A percentile compares a stretch with the other conserved stretches of the same genome.
Evolutionary conservation across 1,140 invertebrate species (phyloP).

Genomic region (Drosophila varians): DNA sequence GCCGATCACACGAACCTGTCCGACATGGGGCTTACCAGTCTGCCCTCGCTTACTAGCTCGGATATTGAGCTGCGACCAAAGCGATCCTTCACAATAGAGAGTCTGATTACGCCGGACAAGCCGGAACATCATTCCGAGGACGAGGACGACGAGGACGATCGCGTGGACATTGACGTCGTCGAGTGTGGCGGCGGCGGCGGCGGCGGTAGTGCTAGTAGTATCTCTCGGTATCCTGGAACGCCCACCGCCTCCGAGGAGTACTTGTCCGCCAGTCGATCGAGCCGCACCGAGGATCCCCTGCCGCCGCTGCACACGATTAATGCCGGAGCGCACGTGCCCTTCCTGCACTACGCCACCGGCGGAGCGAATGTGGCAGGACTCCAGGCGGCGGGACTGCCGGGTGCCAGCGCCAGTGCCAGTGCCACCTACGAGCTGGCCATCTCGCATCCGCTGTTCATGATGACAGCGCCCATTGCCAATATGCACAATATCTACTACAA

Average conservation of each 20-base stretch:
- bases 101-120: constrained; percentile 90
- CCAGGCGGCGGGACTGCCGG: constrained; percentile 47
- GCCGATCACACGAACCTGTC: constrained; percentile 57
- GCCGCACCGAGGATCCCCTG: constrained; percentile 54
- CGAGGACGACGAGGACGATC: constrained; percentile 58
- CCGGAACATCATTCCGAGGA: constrained; percentile 56
- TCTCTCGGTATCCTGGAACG: constrained; percentile 32
- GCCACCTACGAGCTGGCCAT: constrained; percentile 66
- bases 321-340: constrained; percentile 64
- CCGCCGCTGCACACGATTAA: constrained; percentile 73
- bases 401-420: constrained; percentile 11
- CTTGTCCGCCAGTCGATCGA: constrained; percentile 30
- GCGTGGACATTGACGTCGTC: constrained; percentile 65
- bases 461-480: constrained; percentile 66
- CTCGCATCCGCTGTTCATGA: constrained; percentile 72
- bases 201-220: constrained; percentile 11
- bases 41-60: constrained; percentile 51
- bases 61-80: constrained; percentile 83
- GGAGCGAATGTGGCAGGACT: constrained; percentile 59
- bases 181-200: constrained; percentile 52
- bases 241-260: constrained; percentile 48
- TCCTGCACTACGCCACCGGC: constrained; percentile 63
- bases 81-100: constrained; percentile 92
- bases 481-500: constrained; percentile 66
- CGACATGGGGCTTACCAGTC: constrained; percentile 84